Conservation (phyloP, 2,797 vertebrate species). For the Eremophila alpestris region DNA sequence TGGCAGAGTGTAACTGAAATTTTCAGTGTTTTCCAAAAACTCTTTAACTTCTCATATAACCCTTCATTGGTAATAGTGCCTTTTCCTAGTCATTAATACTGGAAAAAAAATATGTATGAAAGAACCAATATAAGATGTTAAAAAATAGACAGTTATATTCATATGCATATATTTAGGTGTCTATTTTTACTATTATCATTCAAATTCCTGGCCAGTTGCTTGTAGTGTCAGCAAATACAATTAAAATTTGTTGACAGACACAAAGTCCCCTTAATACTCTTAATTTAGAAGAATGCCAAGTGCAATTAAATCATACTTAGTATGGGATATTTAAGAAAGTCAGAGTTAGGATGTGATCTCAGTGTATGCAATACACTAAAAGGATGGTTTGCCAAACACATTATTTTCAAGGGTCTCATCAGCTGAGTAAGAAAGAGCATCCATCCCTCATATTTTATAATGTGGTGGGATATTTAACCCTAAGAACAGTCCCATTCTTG, state of each 20-base stretch:
- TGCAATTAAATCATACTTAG: not conserved
- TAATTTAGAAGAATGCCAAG: not conserved
- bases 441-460: not conserved
- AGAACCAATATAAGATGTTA: not conserved
- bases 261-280: not conserved
- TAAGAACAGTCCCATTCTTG: not conserved
- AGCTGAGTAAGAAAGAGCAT: not conserved
- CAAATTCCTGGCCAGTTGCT: not conserved
- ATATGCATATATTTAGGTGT: not conserved
- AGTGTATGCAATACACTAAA: rapidly evolving
- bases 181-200: not conserved
- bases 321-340: not conserved
- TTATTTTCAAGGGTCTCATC: not conserved
- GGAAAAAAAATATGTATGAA: not conserved
- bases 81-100: not conserved
- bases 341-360: not conserved
- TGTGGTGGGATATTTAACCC: not conserved
- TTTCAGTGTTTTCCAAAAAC: not conserved
- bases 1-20: not conserved
- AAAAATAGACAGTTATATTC: not conserved
- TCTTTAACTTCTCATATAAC: not conserved
- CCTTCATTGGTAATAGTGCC: not conserved
- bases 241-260: not conserved
- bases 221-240: not conserved
- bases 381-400: not conserved